Evolutionary conservation across 2,888 invertebrate genomes (phyloP).

Genomic region (Mesodorylaimus sp.): DNA sequence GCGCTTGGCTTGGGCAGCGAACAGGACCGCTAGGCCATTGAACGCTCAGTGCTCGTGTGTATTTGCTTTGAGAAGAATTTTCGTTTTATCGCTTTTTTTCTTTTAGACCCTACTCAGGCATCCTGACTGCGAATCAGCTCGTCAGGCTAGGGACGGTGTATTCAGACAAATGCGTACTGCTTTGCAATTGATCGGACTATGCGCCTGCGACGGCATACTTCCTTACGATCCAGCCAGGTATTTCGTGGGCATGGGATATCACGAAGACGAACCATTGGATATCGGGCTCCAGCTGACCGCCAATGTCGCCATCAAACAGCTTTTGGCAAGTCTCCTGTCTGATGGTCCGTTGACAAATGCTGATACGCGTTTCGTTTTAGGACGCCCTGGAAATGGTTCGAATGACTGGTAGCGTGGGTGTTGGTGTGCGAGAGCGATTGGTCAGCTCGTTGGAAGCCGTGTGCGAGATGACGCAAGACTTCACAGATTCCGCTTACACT

Average conservation of each 20-base stretch:
- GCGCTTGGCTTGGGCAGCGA: no score
- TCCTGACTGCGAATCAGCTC: slow-evolving; percentile 73
- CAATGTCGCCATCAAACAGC: slow-evolving; percentile 58
- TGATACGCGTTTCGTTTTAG: slow-evolving; percentile 18
- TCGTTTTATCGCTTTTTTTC: no score
- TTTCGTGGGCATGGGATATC: slow-evolving; percentile 8
- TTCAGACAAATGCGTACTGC: slow-evolving; percentile 82
- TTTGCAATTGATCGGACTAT: slow-evolving; percentile 89
- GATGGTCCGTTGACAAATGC: neutral
- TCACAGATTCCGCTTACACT: slow-evolving; percentile 97
- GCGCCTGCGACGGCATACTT: slow-evolving; percentile 82
- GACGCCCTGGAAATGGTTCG: slow-evolving; percentile 66
- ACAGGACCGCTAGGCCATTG: no score
- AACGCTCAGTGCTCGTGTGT: no score
- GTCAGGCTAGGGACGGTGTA: slow-evolving; percentile 88
- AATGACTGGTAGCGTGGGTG: slow-evolving; percentile 47
- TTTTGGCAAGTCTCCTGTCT: slow-evolving; percentile 40
- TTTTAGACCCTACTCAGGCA: slow-evolving; percentile 69
- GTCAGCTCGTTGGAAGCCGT: slow-evolving; percentile 68
- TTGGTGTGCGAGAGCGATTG: slow-evolving; percentile 53
- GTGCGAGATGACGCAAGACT: slow-evolving; percentile 80
- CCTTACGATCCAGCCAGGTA: slow-evolving; percentile 24
- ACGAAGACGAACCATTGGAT: slow-evolving; percentile 28
- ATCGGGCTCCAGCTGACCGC: slow-evolving; percentile 40
- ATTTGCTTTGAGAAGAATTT: no score